Conservation (phyloP, 2,113 vertebrate species). For the Pungitius pungitius region DNA sequence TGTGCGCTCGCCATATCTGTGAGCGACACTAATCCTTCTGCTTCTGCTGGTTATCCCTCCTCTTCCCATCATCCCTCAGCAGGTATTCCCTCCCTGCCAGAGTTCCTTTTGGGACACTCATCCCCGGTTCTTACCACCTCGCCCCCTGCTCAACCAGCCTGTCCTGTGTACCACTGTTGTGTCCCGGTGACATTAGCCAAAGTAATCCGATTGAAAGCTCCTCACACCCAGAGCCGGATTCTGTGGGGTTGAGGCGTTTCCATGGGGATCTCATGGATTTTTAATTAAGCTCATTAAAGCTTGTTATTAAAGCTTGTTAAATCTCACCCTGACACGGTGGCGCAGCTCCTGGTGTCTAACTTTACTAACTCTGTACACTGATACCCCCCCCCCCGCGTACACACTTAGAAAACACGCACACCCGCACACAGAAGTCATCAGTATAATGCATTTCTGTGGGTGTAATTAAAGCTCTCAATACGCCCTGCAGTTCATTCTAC, state of each 20-base stretch:
- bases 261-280: slow-evolving; percentile 73
- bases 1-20: slow-evolving; percentile 67
- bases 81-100: slow-evolving; percentile 67
- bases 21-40: slow-evolving; percentile 76
- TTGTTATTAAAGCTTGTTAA: slow-evolving; percentile 78
- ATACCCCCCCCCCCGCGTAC: slow-evolving; percentile 4
- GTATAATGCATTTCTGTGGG: slow-evolving; percentile 53
- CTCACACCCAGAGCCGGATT: slow-evolving; percentile 62
- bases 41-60: slow-evolving; percentile 69
- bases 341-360: slow-evolving; percentile 66
- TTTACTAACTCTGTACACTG: slow-evolving; percentile 62
- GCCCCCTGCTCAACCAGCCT: slow-evolving; percentile 16
- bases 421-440: slow-evolving; percentile 31
- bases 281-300: slow-evolving; percentile 83
- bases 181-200: slow-evolving; percentile 72
- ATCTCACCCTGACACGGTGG: slow-evolving; percentile 73
- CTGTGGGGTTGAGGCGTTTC: slow-evolving; percentile 68
- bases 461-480: slow-evolving; percentile 67
- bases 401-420: neutral
- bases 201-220: slow-evolving; percentile 76
- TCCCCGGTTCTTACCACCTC: slow-evolving; percentile 37
- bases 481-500: slow-evolving; percentile 39
- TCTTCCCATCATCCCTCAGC: slow-evolving; percentile 55
- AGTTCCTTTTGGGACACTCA: slow-evolving; percentile 41
- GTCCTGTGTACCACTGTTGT: slow-evolving; percentile 71